These are phyloP conservation scores for Chaetodon trifasciatus DNA, from an alignment of 2,797 vertebrate species.

Conservation along the genomic window DNA sequence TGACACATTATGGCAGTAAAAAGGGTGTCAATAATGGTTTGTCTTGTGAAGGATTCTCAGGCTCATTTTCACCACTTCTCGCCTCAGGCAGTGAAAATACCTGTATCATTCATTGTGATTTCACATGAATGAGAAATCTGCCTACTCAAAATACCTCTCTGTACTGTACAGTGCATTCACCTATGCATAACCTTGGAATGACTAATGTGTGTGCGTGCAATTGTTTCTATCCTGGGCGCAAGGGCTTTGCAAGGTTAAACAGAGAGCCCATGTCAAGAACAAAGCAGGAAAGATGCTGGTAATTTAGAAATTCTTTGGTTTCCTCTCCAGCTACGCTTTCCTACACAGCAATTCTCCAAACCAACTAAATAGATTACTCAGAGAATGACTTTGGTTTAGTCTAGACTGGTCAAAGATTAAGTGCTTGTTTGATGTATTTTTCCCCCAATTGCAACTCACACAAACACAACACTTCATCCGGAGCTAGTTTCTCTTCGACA, in stretches of 20 bases:
- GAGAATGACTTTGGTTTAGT: conserved; percentile 53
- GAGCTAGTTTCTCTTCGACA: conserved; percentile 49
- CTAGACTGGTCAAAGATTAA: conserved; percentile 59
- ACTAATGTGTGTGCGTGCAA: conserved; percentile 31
- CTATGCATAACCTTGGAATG: conserved; percentile 48
- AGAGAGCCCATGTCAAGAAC: conserved; percentile 43
- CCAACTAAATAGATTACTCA: conserved; percentile 55
- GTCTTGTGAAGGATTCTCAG: conserved; percentile 58
- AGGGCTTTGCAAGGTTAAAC: conserved; percentile 56
- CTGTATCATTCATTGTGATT: conserved; percentile 43
- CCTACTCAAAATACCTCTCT: conserved; percentile 40
- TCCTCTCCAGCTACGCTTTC: conserved; percentile 12
- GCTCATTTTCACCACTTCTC: conserved; percentile 43
- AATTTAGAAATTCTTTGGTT: conserved; percentile 46
- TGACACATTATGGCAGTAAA: conserved; percentile 70
- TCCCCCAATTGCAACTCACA: conserved; percentile 54
- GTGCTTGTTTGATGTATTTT: conserved; percentile 64
- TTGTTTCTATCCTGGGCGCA: conserved; percentile 32
- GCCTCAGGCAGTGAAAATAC: conserved; percentile 32
- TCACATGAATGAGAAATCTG: conserved; percentile 52
- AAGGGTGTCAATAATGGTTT: conserved; percentile 70
- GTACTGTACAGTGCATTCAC: conserved; percentile 33
- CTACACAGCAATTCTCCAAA: conserved; percentile 43
- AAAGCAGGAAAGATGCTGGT: conserved; percentile 19
- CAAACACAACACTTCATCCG: conserved; percentile 61